Percentiles rank a stretch among this genome's conserved stretches.
These are phyloP conservation scores for Germaria angustata DNA, from an alignment of 2,888 invertebrate genomes.

Conservation along the genomic window DNA sequence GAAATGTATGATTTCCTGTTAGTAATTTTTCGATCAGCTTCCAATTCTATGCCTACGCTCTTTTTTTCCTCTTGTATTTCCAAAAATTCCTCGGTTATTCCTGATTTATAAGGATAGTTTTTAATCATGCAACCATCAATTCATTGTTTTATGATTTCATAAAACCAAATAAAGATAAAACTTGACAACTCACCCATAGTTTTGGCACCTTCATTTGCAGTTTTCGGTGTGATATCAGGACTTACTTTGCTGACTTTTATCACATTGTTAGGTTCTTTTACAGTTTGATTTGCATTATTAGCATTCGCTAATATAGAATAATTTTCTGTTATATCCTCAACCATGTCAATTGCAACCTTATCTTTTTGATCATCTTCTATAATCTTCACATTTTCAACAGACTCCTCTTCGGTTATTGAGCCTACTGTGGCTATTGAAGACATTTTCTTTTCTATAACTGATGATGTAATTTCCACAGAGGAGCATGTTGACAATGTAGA, in stretches of 20 bases:
- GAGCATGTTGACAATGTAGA: constrained; percentile 68
- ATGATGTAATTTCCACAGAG: constrained; percentile 68
- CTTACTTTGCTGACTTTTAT: too few species aligned
- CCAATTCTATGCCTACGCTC: constrained; percentile 44
- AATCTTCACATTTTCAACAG: constrained; percentile 5
- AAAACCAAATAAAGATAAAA: too few species aligned
- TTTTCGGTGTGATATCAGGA: too few species aligned
- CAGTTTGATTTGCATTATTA: background rate
- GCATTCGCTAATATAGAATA: background rate
- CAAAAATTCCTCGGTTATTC: background rate
- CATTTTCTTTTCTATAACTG: constrained; percentile 71
- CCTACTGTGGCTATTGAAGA: constrained; percentile 58
- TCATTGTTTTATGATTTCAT: too few species aligned
- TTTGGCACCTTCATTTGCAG: too few species aligned
- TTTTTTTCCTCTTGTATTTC: background rate
- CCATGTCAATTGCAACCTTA: background rate
- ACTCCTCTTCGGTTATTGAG: constrained; percentile 57
- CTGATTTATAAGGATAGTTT: background rate
- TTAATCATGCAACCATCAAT: too few species aligned
- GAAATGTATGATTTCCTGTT: constrained; percentile 24
- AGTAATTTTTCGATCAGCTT: background rate
- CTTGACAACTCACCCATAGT: too few species aligned
- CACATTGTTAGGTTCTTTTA: too few species aligned
- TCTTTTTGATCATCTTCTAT: background rate
- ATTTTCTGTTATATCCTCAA: background rate